phyloP scores from a whole-genome alignment of 2,797 vertebrate genomes.

The Zenarchopterus dispar region DNA sequence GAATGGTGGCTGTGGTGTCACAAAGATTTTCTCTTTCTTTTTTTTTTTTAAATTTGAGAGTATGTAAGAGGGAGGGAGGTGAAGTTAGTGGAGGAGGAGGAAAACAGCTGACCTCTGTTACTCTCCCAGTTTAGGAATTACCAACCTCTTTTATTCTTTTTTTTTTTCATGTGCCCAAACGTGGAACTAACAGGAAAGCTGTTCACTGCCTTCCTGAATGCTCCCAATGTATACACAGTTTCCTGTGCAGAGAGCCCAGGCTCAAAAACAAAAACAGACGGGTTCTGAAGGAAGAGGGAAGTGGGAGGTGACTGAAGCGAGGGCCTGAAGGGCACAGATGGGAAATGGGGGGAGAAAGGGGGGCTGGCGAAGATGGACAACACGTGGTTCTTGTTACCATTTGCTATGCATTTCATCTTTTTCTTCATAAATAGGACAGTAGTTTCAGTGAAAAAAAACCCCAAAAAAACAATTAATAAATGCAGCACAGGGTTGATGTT shows the following conservation, averaged over 20 bases:
- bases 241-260: slow-evolving; percentile 83
- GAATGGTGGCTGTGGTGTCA: slow-evolving; percentile 41
- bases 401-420: slow-evolving; percentile 49
- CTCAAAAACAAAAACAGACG: slow-evolving; percentile 85
- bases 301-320: slow-evolving; percentile 76
- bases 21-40: too few species aligned
- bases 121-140: slow-evolving; percentile 65
- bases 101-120: slow-evolving; percentile 77
- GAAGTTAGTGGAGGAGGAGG: slow-evolving; percentile 50
- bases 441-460: slow-evolving; percentile 9
- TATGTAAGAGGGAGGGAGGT: slow-evolving; percentile 60
- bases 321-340: slow-evolving; percentile 79
- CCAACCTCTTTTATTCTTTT: slow-evolving; percentile 48
- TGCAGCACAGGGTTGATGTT: neutral
- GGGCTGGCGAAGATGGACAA: slow-evolving; percentile 45
- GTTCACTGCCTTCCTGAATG: slow-evolving; percentile 83
- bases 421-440: slow-evolving; percentile 28
- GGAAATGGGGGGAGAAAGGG: slow-evolving; percentile 67
- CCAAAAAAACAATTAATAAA: neutral
- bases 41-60: neutral
- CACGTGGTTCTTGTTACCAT: slow-evolving; percentile 80
- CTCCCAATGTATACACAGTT: slow-evolving; percentile 85
- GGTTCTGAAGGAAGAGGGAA: slow-evolving; percentile 79
- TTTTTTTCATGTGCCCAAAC: slow-evolving; percentile 50
- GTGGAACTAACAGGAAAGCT: slow-evolving; percentile 76